Conservation (phyloP, 2,888 invertebrate genomes). For the Drosophila yooni region DNA sequence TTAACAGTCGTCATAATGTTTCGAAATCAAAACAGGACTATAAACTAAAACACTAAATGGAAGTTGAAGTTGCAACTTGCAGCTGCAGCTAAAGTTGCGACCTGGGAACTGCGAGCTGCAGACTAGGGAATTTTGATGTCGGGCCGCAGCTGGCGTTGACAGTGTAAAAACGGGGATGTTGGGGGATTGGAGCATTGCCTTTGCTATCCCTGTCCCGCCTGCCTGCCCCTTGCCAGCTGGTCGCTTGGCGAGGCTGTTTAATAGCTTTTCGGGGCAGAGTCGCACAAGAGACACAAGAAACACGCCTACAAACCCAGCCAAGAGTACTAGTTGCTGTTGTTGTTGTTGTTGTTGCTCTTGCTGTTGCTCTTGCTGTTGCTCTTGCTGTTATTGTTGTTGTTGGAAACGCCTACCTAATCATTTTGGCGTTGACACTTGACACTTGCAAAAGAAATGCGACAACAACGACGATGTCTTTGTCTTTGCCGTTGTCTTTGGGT, state of each 20-base stretch:
- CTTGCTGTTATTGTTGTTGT: conserved; percentile 39
- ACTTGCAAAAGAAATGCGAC: conserved; percentile 68
- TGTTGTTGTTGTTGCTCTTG: conserved; percentile 38
- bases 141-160: conserved; percentile 67
- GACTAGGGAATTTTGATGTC: conserved; percentile 22
- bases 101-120: conserved; percentile 18
- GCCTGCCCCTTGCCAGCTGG: conserved; percentile 15
- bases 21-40: conserved; percentile 71
- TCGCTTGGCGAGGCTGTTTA: conserved; percentile 38
- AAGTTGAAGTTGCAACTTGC: conserved; percentile 36
- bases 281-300: conserved; percentile 39
- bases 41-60: conserved; percentile 66
- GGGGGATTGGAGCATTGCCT: conserved; percentile 13
- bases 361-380: conserved; percentile 20
- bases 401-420: conserved; percentile 76
- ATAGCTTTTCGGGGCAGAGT: conserved; percentile 56
- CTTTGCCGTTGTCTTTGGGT: conserved; percentile 33
- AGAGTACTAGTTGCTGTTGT: conserved; percentile 47
- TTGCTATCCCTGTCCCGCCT: neutral
- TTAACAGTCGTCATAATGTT: conserved; percentile 72
- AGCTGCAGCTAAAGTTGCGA: conserved; percentile 23
- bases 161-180: conserved; percentile 31
- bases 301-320: conserved; percentile 52
- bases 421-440: conserved; percentile 77
- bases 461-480: conserved; percentile 36